Evolutionary conservation across 2,797 vertebrate genomes (phyloP), one percentile per base, ranked within the genome.

Genomic region (Eulemur mongoz): DNA sequence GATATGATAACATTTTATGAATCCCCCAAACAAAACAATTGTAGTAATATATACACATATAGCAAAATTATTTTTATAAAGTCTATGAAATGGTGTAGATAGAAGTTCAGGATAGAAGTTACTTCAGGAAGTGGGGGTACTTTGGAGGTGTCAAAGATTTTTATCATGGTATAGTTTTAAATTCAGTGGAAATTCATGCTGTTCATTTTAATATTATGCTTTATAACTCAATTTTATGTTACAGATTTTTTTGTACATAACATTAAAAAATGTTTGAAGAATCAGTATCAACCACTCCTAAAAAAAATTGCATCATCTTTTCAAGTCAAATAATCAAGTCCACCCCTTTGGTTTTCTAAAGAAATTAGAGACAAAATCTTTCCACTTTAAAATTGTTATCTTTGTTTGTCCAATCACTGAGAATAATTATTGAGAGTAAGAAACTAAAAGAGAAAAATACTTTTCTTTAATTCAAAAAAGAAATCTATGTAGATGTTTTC

Each of bases 161-260:
- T 30, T 38, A 5, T 35, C 0, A 12, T 73, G 5, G 13, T 63
- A 2, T 22, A 76, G 5, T 27, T 95, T 80, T 92, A 11, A 90
- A 67, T 27, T 87, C 50, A 30, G 43, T 87, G 7, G n/a, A 54
- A 94, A 78, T 70, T 91, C 75, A 50, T 9, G 8, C 35, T 67
- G 22, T 50, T 85, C 25, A 88, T 92, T 85, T 95, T 95, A 93
- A 69, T 83, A 67, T 73, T 95, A 70, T 50, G 40, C 25, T 79
- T 88, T 59, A 6, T 82, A 93, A 78, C 14, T 93, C 32, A 89
- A 67, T 72, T 79, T 85, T 95, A 40, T 84, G 45, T 72, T 76
- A 75, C 17, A 73, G 22, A 76, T 91, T 48, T 85, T 85, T 89
- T 86, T 63, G 23, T 70, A 45, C 18, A 84, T 80, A 81, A 83